Evolutionary conservation across 1,140 invertebrate genomes (phyloP).

Genomic region (Drosophila nebulosa): DNA sequence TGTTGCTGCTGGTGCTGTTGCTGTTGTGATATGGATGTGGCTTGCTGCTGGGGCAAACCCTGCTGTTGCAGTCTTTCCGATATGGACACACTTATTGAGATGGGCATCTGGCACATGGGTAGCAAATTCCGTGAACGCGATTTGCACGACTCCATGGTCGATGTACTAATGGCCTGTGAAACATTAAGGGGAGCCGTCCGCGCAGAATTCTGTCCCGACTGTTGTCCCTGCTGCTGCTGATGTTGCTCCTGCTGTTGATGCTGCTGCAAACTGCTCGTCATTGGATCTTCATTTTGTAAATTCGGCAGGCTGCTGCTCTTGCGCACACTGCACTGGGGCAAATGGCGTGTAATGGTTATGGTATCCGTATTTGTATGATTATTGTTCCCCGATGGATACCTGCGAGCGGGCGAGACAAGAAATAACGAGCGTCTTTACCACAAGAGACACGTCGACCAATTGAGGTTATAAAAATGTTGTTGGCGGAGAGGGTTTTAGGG

Average conservation of each 20-base stretch:
- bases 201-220: neutral
- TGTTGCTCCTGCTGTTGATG: constrained; percentile 43
- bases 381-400: constrained; percentile 90
- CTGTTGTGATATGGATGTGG: constrained; percentile 29
- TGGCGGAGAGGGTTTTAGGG: constrained; percentile 40
- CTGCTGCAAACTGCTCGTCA: constrained; percentile 20
- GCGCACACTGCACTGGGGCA: constrained; percentile 76
- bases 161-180: constrained; percentile 83
- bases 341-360: constrained; percentile 61
- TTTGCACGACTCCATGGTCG: constrained; percentile 83
- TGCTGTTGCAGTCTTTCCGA: constrained; percentile 62
- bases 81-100: constrained; percentile 69
- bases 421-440: constrained; percentile 74
- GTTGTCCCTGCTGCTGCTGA: constrained; percentile 6
- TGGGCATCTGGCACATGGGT: constrained; percentile 81
- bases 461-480: constrained; percentile 50
- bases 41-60: constrained; percentile 11
- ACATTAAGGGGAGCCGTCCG: constrained; percentile 67
- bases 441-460: constrained; percentile 55
- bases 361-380: constrained; percentile 81
- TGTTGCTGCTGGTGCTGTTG: constrained; percentile 21
- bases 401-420: constrained; percentile 71
- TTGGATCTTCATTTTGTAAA: constrained; percentile 79
- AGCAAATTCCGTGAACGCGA: constrained; percentile 67
- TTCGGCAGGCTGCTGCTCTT: constrained; percentile 90